Percentiles rank a stretch among this genome's conserved stretches.
Evolutionary conservation across 2,113 vertebrate genomes (phyloP).

Genomic region (Sprattus sprattus): DNA sequence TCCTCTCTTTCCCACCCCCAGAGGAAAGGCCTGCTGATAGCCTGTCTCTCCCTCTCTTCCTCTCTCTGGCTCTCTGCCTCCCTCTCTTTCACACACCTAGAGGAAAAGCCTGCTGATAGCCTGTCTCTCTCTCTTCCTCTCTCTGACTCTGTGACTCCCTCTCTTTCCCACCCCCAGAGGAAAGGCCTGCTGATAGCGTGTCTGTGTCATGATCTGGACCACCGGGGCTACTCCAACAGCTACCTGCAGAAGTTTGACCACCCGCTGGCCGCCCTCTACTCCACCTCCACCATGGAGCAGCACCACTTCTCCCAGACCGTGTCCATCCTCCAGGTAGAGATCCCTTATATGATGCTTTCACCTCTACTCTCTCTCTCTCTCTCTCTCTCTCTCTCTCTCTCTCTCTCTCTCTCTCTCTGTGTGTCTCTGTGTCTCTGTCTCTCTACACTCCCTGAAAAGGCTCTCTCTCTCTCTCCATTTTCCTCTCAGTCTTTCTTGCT

Average conservation of each 20-base stretch:
- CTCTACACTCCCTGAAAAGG: not conserved
- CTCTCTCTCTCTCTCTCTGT: not conserved
- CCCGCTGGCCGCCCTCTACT: conserved; percentile 93
- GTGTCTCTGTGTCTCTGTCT: not conserved
- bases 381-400: not conserved
- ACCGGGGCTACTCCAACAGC: conserved; percentile 93
- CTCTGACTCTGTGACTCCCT: not conserved
- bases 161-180: conserved; percentile 68
- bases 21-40: no score
- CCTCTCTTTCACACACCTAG: not conserved
- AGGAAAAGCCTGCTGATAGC: no score
- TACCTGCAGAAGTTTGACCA: conserved; percentile 99
- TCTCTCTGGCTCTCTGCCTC: not conserved
- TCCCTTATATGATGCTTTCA: conserved; percentile 37
- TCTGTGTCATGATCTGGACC: conserved; percentile 96
- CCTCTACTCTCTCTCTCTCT: not conserved
- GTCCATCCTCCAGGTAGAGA: conserved; percentile 95
- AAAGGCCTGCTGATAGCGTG: conserved; percentile 94
- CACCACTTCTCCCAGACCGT: conserved; percentile 99
- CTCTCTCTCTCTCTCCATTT: not conserved
- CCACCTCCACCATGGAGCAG: conserved; percentile 98
- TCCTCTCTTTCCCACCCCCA: no score
- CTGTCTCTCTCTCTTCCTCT: not conserved
- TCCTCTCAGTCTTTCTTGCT: not conserved
- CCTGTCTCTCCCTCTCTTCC: not conserved